These are phyloP conservation scores for Lutraria lutraria DNA, from an alignment of 2,888 invertebrate species.

Conservation along the genomic window DNA sequence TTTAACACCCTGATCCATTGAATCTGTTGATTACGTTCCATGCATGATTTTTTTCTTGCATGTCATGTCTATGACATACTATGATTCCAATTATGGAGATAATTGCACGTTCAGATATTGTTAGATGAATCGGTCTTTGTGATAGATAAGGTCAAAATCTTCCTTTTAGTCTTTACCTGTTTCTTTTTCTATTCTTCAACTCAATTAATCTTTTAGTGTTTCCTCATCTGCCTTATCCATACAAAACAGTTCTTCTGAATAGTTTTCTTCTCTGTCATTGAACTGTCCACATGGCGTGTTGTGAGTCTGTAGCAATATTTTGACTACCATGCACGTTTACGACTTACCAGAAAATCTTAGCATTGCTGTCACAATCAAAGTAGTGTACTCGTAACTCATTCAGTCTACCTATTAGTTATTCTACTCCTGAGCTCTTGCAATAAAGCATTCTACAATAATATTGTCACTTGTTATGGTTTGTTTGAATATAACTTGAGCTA, in stretches of 20 bases:
- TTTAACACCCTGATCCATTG: neutral
- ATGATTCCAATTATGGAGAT: neutral
- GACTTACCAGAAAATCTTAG: neutral
- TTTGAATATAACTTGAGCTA: neutral
- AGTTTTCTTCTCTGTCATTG: neutral
- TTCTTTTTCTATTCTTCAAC: neutral
- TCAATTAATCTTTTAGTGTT: too few relatives aligned
- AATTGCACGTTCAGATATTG: slow-evolving; percentile 12
- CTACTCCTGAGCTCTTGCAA: neutral
- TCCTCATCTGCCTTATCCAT: too few relatives aligned
- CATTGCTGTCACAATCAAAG: neutral
- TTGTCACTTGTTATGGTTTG: neutral
- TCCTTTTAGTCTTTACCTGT: neutral
- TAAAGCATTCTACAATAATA: neutral
- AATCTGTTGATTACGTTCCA: neutral
- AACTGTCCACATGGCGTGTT: neutral
- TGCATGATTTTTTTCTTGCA: slow-evolving; percentile 24
- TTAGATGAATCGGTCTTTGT: neutral
- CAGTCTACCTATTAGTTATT: neutral
- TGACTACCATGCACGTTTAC: neutral
- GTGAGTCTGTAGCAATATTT: neutral
- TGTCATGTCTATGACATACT: neutral
- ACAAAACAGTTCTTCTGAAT: too few relatives aligned
- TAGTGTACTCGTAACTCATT: neutral
- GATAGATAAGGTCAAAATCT: neutral